phyloP scores from a whole-genome alignment of 2,797 vertebrate species.

The Xenentodon cancila region DNA sequence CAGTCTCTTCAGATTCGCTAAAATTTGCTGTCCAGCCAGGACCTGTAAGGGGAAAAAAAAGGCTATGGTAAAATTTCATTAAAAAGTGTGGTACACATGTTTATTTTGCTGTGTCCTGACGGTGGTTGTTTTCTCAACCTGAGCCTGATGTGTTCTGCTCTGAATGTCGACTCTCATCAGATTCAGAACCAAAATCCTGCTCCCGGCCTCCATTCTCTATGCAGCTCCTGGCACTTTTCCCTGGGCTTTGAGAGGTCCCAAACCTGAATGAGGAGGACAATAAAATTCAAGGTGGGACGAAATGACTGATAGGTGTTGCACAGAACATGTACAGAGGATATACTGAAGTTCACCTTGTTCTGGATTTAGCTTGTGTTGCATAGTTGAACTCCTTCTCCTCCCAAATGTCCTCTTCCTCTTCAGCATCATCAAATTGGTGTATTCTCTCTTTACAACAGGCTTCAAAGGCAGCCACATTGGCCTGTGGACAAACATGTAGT shows the following conservation, averaged over 20 bases:
- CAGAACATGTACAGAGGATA: no score
- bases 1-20: conserved; percentile 78
- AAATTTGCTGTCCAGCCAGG: conserved; percentile 86
- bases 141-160: conserved; percentile 54
- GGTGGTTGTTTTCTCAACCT: background rate
- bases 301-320: no score
- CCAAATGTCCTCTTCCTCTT: conserved; percentile 97
- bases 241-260: conserved; percentile 85
- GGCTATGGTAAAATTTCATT: no score
- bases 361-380: conserved; percentile 88
- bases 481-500: conserved; percentile 70
- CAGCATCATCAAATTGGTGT: conserved; percentile 93
- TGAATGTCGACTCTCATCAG: conserved; percentile 79
- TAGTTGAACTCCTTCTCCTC: conserved; percentile 93
- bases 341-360: conserved; percentile 85
- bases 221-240: conserved; percentile 81
- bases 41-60: conserved; percentile 64
- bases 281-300: no score
- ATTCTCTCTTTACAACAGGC: conserved; percentile 95
- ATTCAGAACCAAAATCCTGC: conserved; percentile 77
- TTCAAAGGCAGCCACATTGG: conserved; percentile 93
- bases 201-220: conserved; percentile 84
- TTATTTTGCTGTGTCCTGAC: background rate
- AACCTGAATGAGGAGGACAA: conserved; percentile 79
- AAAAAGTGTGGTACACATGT: no score